Base-by-base conservation (phyloP, 1,140 invertebrate genomes). In the Chironomus striatipennis region DNA sequence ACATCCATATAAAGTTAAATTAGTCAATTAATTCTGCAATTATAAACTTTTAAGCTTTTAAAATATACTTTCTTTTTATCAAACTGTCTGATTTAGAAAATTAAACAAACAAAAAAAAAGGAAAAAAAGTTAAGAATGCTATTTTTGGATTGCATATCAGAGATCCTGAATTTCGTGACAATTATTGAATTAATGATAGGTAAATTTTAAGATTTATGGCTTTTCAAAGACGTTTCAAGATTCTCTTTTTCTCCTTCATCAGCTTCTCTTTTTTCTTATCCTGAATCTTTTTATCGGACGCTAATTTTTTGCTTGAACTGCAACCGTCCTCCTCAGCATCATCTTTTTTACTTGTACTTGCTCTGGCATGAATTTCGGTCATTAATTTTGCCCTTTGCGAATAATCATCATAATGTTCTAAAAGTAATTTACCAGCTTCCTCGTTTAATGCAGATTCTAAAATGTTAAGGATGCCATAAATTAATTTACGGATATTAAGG, bases 331-430 rank as follows among this genome's bases (percentile, higher is more conserved):
- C 77, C 80, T 81, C 80, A 17, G 18, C 64, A 77, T 78, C 77
- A 76, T 80, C 78, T 76, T 77, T 75, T 77, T 74, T 76, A 74
- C 79, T 79, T 76, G 82, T 80, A 73, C 82, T 79, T 21, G 82
- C 75, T 81, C 83, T 88, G 73, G 95, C 95, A 86, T 97, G 94
- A 79, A 97, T 95, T 86, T 96, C 94, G 47, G 94, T 96, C 89
- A 95, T 96, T 90, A 97, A 92, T 85, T 91, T 92, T 17, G 95
- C 95, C 82, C 95, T 85, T 80, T 91, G 88, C 10, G 88, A 94
- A 84, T 96, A 97, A 81, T 95, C 93, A 81, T 96, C 92, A 80
- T 97, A 97, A 79, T 93, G 90, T 83, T 96, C 94, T 77, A 96
- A 83, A 74, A 97, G 84, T 78, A 97, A 85, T 85, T 95, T 96